These are phyloP conservation scores for Erpornis zantholeuca DNA, from an alignment of 2,113 vertebrate genomes.

Conservation along the genomic window DNA sequence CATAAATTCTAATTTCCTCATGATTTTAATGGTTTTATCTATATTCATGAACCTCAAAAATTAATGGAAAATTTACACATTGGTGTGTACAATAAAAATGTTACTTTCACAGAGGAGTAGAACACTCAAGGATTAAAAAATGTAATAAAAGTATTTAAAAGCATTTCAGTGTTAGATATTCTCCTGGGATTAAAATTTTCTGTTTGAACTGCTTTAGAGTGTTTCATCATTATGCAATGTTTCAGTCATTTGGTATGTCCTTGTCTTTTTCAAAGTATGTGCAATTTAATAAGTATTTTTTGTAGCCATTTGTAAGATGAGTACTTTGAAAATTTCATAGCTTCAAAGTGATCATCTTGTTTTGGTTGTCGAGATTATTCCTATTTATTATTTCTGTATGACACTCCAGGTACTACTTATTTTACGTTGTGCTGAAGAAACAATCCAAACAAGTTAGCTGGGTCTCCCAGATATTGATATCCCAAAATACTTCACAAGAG, in stretches of 20 bases:
- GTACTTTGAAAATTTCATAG: neutral
- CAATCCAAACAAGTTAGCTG: neutral
- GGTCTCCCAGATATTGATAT: neutral
- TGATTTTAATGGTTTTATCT: neutral
- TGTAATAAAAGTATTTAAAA: neutral
- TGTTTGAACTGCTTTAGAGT: neutral
- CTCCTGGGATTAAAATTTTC: neutral
- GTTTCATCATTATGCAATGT: neutral
- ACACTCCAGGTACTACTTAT: neutral
- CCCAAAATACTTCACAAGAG: neutral
- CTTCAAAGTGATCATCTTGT: neutral
- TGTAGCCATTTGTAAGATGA: neutral
- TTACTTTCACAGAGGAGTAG: neutral
- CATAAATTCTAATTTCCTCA: neutral
- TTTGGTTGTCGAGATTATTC: neutral
- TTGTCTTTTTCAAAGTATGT: neutral
- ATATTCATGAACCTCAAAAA: neutral
- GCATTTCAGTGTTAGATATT: neutral
- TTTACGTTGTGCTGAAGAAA: neutral
- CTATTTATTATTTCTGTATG: neutral
- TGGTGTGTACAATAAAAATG: fast-evolving
- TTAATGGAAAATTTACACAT: neutral
- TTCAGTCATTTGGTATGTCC: neutral
- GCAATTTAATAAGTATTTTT: neutral
- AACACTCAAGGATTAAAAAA: neutral